phyloP scores from a whole-genome alignment of 2,113 vertebrate species.

The Pica pica region DNA sequence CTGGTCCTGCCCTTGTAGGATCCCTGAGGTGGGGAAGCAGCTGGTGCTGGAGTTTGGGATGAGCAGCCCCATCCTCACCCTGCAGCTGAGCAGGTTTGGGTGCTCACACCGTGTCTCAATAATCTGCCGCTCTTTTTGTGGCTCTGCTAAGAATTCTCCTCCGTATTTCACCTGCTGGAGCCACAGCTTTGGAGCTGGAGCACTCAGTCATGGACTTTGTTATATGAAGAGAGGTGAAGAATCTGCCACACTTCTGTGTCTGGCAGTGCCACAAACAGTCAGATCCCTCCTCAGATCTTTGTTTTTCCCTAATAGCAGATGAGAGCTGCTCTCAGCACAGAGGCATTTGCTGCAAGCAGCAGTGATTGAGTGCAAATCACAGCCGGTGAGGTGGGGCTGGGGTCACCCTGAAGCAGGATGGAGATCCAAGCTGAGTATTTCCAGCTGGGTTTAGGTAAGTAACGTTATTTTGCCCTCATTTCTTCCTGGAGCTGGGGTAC shows the following conservation, averaged over 20 bases:
- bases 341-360: background rate
- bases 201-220: background rate
- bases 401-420: background rate
- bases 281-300: background rate
- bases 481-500: background rate
- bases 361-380: background rate
- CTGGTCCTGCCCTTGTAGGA: background rate
- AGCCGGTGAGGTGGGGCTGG: background rate
- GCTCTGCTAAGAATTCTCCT: background rate
- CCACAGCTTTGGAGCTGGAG: background rate
- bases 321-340: background rate
- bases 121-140: background rate
- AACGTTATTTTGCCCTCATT: background rate
- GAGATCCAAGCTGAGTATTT: background rate
- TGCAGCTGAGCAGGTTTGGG: background rate
- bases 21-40: background rate
- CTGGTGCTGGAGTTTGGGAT: background rate
- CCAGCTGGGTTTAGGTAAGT: background rate
- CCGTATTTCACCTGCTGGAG: rapidly evolving
- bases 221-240: rapidly evolving
- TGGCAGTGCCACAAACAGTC: background rate
- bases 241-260: rapidly evolving
- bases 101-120: rapidly evolving
- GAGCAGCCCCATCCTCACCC: background rate
- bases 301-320: background rate